Evolutionary conservation across 2,113 vertebrate genomes (phyloP).

Genomic region (Pelobates fuscus): DNA sequence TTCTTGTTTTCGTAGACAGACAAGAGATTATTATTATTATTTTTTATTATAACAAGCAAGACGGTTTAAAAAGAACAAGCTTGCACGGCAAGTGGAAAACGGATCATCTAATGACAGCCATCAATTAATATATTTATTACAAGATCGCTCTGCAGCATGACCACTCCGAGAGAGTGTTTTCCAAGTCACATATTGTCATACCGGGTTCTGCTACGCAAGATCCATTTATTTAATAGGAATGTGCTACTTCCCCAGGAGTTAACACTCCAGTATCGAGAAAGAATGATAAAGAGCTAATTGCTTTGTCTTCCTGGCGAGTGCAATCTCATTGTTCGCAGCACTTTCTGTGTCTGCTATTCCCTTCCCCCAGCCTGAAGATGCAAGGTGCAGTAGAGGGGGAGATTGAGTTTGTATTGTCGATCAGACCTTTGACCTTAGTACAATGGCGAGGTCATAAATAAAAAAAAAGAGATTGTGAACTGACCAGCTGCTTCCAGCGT

Average conservation of each 20-base stretch:
- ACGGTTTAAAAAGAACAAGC: too few relatives aligned
- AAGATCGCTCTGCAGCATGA: too few relatives aligned
- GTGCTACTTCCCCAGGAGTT: not conserved
- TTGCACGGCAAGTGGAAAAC: too few relatives aligned
- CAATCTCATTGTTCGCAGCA: slow-evolving; percentile 14
- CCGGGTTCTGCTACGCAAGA: too few relatives aligned
- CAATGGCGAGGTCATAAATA: slow-evolving; percentile 60
- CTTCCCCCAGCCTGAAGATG: slow-evolving; percentile 8
- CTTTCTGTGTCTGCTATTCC: slow-evolving; percentile 8
- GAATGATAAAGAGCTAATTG: slow-evolving; percentile 2
- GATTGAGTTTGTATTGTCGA: slow-evolving; percentile 17
- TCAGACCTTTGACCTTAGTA: slow-evolving; percentile 58
- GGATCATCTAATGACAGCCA: too few relatives aligned
- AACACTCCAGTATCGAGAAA: not conserved
- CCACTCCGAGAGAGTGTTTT: too few relatives aligned
- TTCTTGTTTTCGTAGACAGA: too few relatives aligned
- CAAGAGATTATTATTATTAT: too few relatives aligned
- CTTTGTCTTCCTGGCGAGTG: slow-evolving; percentile 22
- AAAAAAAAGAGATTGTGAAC: slow-evolving; percentile 29
- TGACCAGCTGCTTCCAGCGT: slow-evolving; percentile 31
- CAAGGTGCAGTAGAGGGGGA: slow-evolving; percentile 27
- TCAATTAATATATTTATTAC: too few relatives aligned
- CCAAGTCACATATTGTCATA: too few relatives aligned
- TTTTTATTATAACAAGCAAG: too few relatives aligned
- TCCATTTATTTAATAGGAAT: not conserved